Conservation (phyloP, 1,140 invertebrate species). For the Drosophila jambulina region DNA sequence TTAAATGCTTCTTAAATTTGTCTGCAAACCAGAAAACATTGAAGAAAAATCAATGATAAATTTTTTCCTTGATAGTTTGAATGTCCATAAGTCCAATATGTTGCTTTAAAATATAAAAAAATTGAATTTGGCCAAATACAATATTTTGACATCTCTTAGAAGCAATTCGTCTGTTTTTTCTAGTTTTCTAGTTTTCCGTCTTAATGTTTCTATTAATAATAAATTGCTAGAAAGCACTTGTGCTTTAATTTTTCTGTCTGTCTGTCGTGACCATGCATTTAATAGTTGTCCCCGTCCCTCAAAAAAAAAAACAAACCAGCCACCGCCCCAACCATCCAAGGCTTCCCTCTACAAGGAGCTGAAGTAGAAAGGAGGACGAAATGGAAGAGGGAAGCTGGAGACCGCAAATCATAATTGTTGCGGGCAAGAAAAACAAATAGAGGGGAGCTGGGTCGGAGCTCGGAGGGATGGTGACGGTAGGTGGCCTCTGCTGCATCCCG, state of each 20-base stretch:
- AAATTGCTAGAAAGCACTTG: neutral
- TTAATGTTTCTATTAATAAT: neutral
- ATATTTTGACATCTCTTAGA: neutral
- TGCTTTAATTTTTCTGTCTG: neutral
- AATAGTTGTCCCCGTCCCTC: constrained; percentile 2
- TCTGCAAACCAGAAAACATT: too few relatives aligned
- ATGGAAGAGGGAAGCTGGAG: constrained; percentile 5
- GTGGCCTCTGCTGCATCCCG: neutral
- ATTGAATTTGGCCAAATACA: too few relatives aligned
- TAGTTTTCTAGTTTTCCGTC: neutral
- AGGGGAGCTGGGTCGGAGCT: neutral
- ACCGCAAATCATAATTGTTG: constrained; percentile 80
- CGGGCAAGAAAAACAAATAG: constrained; percentile 43
- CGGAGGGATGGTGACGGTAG: neutral
- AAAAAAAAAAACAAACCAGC: neutral
- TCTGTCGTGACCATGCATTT: constrained; percentile 9
- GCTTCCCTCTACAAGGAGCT: neutral
- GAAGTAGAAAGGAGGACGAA: neutral
- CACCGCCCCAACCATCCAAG: neutral
- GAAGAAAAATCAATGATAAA: neutral
- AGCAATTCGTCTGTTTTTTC: too few relatives aligned
- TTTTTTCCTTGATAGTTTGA: too few relatives aligned
- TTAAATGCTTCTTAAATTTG: too few relatives aligned
- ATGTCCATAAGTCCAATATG: too few relatives aligned
- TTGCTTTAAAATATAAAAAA: too few relatives aligned